A percentile compares a stretch with the other conserved stretches of the same genome.
These are phyloP conservation scores for Premnoplex brunnescens DNA, from an alignment of 2,797 vertebrate genomes.

Conservation along the genomic window DNA sequence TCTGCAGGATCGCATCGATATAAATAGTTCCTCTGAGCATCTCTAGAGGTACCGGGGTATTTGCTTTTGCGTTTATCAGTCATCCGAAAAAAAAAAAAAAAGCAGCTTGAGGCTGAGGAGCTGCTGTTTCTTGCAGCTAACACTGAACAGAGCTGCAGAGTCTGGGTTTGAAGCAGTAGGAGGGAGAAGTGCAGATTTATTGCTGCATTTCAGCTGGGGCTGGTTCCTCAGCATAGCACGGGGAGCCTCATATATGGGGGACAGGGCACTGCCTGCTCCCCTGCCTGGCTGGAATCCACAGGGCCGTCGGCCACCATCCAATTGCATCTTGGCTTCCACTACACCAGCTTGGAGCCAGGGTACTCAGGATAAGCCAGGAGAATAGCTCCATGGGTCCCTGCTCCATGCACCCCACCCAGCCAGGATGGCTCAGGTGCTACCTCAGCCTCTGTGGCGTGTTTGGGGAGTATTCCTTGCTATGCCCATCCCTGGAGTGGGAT, in stretches of 20 bases:
- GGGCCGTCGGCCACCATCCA: rapidly evolving
- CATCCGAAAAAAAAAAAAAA: background rate
- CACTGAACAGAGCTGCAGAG: background rate
- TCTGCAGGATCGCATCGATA: background rate
- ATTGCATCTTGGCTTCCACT: background rate
- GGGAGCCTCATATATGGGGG: background rate
- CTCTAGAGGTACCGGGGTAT: background rate
- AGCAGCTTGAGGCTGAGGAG: background rate
- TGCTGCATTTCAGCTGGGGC: rapidly evolving
- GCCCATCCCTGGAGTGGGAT: rapidly evolving
- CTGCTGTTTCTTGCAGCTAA: background rate
- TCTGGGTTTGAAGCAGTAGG: background rate
- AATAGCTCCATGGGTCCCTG: background rate
- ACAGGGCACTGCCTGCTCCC: background rate
- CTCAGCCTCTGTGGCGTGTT: background rate
- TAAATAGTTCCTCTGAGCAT: slow-evolving; percentile 27
- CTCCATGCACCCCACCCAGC: background rate
- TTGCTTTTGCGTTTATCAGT: background rate
- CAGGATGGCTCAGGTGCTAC: background rate
- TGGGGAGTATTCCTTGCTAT: background rate
- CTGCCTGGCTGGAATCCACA: background rate
- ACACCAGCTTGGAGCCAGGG: background rate
- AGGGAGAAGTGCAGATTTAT: background rate
- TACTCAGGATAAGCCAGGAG: rapidly evolving
- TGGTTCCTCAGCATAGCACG: background rate